phyloP scores from a whole-genome alignment of 92 coral and sea anemone genomes.

The Porites divaricata region DNA sequence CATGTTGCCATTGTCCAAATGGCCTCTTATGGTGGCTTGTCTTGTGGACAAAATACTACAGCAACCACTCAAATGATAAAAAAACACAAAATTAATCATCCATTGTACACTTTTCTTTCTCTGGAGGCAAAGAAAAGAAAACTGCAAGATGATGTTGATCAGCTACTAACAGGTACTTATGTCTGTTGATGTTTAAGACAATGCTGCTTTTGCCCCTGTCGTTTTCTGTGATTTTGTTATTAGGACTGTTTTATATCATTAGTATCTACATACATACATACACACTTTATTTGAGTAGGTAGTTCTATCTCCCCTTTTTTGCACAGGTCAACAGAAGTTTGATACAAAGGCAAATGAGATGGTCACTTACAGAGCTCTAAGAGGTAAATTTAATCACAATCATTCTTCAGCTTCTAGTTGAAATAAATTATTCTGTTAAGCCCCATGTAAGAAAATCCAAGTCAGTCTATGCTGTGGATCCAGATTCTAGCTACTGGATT shows the following conservation, averaged over 20 bases:
- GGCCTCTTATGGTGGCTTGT: no score
- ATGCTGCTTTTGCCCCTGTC: no score
- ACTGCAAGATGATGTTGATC: conserved; percentile 89
- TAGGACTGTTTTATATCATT: background rate
- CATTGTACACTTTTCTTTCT: background rate
- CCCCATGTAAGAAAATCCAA: background rate
- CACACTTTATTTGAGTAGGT: background rate
- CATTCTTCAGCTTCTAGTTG: background rate
- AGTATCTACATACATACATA: no score
- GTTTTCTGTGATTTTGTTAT: no score
- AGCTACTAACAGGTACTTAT: conserved; percentile 70
- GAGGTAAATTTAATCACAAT: conserved; percentile 21
- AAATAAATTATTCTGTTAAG: background rate
- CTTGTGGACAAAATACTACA: no score
- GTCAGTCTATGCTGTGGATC: no score
- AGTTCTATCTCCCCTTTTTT: background rate
- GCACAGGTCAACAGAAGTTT: conserved; percentile 63
- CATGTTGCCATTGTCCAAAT: no score
- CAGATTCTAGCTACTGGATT: no score
- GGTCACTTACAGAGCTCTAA: conserved; percentile 57
- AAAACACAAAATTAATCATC: background rate
- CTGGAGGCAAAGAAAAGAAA: conserved; percentile 86
- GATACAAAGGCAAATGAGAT: conserved; percentile 50
- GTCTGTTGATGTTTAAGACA: background rate
- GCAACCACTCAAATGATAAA: no score